Evolutionary conservation across 1,140 invertebrate genomes (phyloP).

Genomic region (Asbolus verrucosus): DNA sequence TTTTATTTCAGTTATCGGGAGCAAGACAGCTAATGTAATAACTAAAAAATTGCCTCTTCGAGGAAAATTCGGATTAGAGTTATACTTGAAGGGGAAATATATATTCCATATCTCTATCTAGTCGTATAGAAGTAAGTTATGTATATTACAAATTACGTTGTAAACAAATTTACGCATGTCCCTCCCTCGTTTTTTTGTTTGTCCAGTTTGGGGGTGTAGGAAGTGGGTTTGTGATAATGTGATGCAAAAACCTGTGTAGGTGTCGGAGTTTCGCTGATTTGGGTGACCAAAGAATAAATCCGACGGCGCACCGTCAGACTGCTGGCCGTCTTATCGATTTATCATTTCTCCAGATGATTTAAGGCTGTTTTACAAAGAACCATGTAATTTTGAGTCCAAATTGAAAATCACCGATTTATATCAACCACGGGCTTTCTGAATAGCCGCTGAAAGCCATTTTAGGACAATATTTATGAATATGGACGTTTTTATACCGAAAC

Average conservation of each 20-base stretch:
- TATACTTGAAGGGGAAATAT: neutral
- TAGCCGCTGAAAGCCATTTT: constrained; percentile 39
- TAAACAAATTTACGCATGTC: neutral
- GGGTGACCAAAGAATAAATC: constrained; percentile 29
- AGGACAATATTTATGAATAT: constrained; percentile 43
- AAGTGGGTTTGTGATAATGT: constrained; percentile 17
- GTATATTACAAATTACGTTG: constrained; percentile 12
- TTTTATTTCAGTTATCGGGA: constrained; percentile 18
- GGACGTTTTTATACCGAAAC: constrained; percentile 29
- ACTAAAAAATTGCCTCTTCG: constrained; percentile 14
- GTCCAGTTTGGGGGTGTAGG: neutral
- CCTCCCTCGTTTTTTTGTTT: neutral
- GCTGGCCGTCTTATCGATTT: constrained; percentile 37
- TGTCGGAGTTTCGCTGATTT: neutral
- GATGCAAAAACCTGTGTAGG: constrained; percentile 19
- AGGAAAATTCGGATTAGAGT: neutral
- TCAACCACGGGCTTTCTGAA: constrained; percentile 35
- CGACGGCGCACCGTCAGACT: constrained; percentile 12
- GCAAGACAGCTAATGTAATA: constrained; percentile 19
- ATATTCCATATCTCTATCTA: neutral
- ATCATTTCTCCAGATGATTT: constrained; percentile 37
- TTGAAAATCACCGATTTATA: constrained; percentile 45
- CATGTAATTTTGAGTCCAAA: constrained; percentile 41
- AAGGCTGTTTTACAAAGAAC: constrained; percentile 40
- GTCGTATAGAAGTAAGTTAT: too few species aligned